Base-by-base conservation (phyloP, 2,888 invertebrate genomes). In the Syritta pipiens region DNA sequence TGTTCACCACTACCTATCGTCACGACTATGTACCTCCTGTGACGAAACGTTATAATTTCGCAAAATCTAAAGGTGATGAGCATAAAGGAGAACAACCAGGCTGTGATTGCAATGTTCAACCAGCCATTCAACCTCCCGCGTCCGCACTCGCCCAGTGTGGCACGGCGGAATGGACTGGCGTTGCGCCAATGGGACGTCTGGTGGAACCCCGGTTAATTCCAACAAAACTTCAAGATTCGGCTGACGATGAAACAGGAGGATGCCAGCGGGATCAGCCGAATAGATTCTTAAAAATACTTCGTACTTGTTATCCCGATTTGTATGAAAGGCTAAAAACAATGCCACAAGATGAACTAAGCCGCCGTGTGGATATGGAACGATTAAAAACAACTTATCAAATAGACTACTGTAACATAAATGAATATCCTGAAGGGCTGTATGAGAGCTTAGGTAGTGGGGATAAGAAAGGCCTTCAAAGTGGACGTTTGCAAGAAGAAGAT, bases 301-400 rank as follows among this genome's bases (percentile, higher is more conserved):
- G 85, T 7, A 86, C 85, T 40, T 90, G 91, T 74, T 91, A 91
- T 84, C 92, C 92, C 0, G 90, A 90, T 83, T 86, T 92, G 17
- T 91, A 91, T 76, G 91, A 91, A 82, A 88, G 91, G 9, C 83
- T 92, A 1, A 89, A 90, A 72, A 86, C 88, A 4, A 88, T 90
- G 68, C 90, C 91, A 3, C 89, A 90, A 12, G 88, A 90, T 49
- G 90, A 91, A 60, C 84, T 91, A 3, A 86, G 90, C 32, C 88
- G 89, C 7, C 86, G 90, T 28, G 88, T 91, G 24, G 90, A 92
- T 76, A 85, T 85, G 3, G 91, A 92, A 83, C 89, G 92, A 20
- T 84, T 92, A 81, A 88, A 88, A 37, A 89, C 91, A 4, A 92
- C 92, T 0, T 92, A 92, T 84, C 91, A 92, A 86, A 88, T 90